phyloP scores from a whole-genome alignment of 2,888 invertebrate species.

The Eristalinus sepulchralis region DNA sequence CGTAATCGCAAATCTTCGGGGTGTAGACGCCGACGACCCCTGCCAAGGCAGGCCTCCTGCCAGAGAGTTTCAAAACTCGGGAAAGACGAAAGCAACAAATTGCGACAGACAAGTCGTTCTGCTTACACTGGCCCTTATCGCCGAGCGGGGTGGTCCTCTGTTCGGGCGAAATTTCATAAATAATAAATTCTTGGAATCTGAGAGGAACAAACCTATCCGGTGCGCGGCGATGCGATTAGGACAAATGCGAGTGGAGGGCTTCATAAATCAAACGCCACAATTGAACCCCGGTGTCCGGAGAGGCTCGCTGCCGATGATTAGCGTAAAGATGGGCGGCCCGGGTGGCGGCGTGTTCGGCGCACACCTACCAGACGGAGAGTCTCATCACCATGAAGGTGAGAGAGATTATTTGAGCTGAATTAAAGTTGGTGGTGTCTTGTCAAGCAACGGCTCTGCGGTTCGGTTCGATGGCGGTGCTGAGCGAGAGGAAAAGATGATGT shows the following conservation, averaged over 20 bases:
- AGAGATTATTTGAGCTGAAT: constrained; percentile 40
- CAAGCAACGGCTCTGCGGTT: not conserved
- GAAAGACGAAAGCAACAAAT: constrained; percentile 37
- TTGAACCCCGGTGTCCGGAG: constrained; percentile 22
- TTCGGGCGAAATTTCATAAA: constrained; percentile 42
- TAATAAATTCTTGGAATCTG: constrained; percentile 43
- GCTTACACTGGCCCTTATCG: constrained; percentile 39
- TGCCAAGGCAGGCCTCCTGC: not conserved
- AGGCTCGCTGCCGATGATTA: not conserved
- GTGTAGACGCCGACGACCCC: constrained; percentile 4
- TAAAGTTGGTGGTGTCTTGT: constrained; percentile 34
- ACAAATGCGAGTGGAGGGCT: constrained; percentile 28
- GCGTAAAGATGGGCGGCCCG: not conserved
- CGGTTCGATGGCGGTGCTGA: not conserved
- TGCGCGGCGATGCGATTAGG: constrained; percentile 17
- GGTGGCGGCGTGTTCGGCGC: not conserved
- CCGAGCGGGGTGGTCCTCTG: not conserved
- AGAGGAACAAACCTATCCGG: constrained; percentile 6
- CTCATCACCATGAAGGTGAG: constrained; percentile 32
- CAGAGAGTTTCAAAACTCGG: not conserved
- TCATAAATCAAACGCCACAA: constrained; percentile 45
- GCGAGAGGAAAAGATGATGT: constrained; percentile 11
- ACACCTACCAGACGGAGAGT: constrained; percentile 12
- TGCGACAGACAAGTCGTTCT: constrained; percentile 17
- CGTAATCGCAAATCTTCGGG: constrained; percentile 53